phyloP scores from a whole-genome alignment of 2,888 invertebrate genomes.

The Therioaphis trifolii region DNA sequence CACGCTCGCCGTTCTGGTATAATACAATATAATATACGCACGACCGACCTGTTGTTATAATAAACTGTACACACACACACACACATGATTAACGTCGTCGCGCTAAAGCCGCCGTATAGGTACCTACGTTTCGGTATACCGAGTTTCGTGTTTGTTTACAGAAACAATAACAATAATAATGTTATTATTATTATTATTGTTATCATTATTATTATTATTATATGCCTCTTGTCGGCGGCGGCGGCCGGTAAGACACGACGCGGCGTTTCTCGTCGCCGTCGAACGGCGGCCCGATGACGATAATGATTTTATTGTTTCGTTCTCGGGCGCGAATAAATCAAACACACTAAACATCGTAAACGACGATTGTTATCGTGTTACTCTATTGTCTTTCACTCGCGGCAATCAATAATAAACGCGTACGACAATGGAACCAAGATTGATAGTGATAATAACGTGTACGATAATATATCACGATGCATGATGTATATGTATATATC shows the following conservation, averaged over 20 bases:
- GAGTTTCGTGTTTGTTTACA: not conserved
- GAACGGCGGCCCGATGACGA: too few relatives aligned
- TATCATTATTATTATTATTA: not conserved
- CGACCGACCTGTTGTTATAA: too few relatives aligned
- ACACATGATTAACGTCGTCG: not conserved
- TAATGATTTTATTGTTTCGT: slow-evolving; percentile 17
- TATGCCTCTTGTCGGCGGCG: too few relatives aligned
- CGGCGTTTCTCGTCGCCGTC: not conserved
- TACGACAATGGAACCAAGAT: slow-evolving; percentile 33
- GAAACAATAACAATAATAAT: not conserved
- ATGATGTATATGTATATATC: not conserved
- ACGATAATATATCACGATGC: not conserved
- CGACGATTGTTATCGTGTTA: slow-evolving; percentile 31
- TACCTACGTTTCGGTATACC: not conserved
- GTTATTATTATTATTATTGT: not conserved
- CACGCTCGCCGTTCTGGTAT: not conserved
- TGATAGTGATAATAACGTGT: slow-evolving; percentile 6
- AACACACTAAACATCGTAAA: not conserved
- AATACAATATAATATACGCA: not conserved
- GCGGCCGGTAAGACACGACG: too few relatives aligned
- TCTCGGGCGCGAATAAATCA: not conserved
- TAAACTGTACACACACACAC: not conserved
- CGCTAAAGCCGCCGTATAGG: not conserved
- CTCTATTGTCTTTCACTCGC: slow-evolving; percentile 31
- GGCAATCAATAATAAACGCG: not conserved